Base-by-base conservation (phyloP, 2,888 invertebrate genomes). In the Siphlonurus alternatus region DNA sequence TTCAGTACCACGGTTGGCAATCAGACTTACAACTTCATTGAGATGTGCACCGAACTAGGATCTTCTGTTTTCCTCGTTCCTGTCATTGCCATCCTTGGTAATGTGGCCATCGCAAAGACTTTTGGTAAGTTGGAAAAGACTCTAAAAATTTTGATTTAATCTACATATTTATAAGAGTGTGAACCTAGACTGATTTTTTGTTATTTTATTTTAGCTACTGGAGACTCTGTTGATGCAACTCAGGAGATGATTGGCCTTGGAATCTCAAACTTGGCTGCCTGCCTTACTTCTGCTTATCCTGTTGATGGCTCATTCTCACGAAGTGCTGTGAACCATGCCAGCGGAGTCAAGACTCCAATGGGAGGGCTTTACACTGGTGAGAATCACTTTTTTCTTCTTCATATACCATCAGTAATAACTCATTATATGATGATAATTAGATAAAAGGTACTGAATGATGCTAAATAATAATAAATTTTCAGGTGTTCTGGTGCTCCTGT, bases 61-160 rank as follows among this genome's bases (percentile, higher is more conserved):
- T 85, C 89, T 0, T 92, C 93, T 0, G 85, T 95, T 67, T 77
- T 89, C 25, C 80, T 96, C 63, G 86, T 96, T 7, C 94, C 96
- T 1, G 82, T 96, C 38, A 89, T 96, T 68, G 92, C 89, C 0
- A 89, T 96, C 0, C 78, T 96, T 61, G 95, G 96, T 67, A 93
- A 94, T 72, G 93, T 96, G 1, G 96, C 96, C 10, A 96, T 96
- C 68, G 94, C 93, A 2, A 96, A 95, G 76, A 93, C 95, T 38
- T 96, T 96, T 73, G 88, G 89, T 88, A 75, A 80, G 82, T 61
- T 23, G n/a, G n/a, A n/a, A n/a, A n/a, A n/a, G n/a, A n/a, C n/a
- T n/a, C n/a, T 25, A 78, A 61, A 56, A n/a, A 38, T 61, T 68
- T 62, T 62, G 19, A 56, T 59, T 53, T 18, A 60, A 56, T 59